Conservation (phyloP, 92 coral and sea anemone species). For the Micromussa lordhowensis region DNA sequence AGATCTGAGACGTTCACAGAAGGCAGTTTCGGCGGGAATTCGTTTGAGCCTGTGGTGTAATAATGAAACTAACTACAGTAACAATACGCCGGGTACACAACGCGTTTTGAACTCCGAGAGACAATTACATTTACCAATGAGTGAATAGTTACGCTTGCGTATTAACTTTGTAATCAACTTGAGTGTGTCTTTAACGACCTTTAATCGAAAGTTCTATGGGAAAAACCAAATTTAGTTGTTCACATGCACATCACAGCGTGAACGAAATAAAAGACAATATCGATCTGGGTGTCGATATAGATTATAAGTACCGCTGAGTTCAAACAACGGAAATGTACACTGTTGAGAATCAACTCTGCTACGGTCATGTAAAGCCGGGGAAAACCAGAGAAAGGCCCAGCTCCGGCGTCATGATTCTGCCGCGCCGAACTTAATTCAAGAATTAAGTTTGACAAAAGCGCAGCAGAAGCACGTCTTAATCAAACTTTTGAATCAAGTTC, state of each 20-base stretch:
- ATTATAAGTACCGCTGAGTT: background rate
- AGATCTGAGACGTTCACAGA: too few relatives aligned
- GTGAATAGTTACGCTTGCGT: background rate
- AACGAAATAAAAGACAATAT: background rate
- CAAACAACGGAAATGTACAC: background rate
- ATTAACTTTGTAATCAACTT: background rate
- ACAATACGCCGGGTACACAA: background rate
- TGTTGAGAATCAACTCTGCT: too few relatives aligned
- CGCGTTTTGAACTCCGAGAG: background rate
- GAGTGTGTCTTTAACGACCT: background rate
- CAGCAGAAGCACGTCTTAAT: too few relatives aligned
- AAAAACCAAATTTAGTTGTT: conserved; percentile 23
- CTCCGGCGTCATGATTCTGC: too few relatives aligned
- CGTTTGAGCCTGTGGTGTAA: background rate
- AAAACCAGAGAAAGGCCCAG: too few relatives aligned
- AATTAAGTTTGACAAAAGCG: too few relatives aligned
- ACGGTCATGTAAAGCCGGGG: too few relatives aligned
- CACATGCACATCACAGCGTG: conserved; percentile 32
- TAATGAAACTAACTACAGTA: background rate
- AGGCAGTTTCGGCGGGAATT: background rate
- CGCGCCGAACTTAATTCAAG: too few relatives aligned
- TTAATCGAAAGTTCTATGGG: conserved; percentile 20
- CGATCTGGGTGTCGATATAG: background rate
- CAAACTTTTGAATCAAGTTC: too few relatives aligned
- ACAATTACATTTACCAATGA: background rate